These are phyloP conservation scores for Panurus biarmicus DNA, from an alignment of 2,113 vertebrate genomes.

Conservation along the genomic window DNA sequence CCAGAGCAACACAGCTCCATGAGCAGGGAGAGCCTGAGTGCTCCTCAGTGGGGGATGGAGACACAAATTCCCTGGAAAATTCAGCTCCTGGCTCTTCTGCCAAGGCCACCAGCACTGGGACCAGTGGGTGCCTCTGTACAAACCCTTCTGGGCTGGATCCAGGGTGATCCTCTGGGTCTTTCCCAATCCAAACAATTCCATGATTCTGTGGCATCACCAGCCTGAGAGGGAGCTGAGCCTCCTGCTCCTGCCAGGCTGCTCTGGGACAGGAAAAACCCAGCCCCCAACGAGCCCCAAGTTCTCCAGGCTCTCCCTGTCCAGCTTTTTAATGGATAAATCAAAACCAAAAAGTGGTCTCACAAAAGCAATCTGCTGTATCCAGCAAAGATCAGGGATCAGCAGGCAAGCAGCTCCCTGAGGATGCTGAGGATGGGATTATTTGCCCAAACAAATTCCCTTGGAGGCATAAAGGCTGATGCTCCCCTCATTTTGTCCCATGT, in stretches of 20 bases:
- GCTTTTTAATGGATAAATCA: neutral
- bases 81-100: neutral
- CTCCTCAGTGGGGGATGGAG: neutral
- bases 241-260: neutral
- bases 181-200: neutral
- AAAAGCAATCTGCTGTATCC: neutral
- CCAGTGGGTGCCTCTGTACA: neutral
- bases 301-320: neutral
- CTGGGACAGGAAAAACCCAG: neutral
- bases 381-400: neutral
- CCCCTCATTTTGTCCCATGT: neutral
- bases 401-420: neutral
- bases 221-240: neutral
- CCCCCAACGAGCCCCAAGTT: fast-evolving
- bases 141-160: neutral
- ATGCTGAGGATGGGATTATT: neutral
- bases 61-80: neutral
- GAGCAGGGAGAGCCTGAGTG: neutral
- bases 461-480: fast-evolving
- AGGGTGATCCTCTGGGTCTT: neutral
- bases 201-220: neutral
- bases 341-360: fast-evolving
- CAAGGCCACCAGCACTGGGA: neutral
- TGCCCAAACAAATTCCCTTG: neutral
- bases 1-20: neutral